Base-by-base conservation (phyloP, 1,140 invertebrate genomes). In the Hesperophylax magnus region DNA sequence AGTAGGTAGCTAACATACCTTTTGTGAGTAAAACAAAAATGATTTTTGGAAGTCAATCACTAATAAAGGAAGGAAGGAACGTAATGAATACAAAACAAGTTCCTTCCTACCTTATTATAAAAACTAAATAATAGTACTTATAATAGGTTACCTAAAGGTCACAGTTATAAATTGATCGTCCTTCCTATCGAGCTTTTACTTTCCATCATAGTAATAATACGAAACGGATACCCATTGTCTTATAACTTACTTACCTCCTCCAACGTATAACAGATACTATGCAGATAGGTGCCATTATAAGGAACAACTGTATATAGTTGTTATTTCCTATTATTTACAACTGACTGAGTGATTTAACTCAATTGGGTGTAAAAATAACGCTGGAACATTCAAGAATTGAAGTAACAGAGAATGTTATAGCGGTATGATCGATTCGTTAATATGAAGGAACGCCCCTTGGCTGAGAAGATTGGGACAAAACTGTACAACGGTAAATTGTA, bases 311-410 rank as follows among this genome's bases (percentile, higher is more conserved):
- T 47, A 47, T 1, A 47, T 14, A 47, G 39, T 14, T 47, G 39
- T 47, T 47, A 47, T 47, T 47, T 27, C 2, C 2, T 47, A 47
- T 1, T 18, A 58, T 20, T 24, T 20, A 24, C 18, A 5, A 61
- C 18, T 9, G 56, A 17, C 15, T 61, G 58, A 61, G 58, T 61
- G 58, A 61, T 61, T 61, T 61, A 61, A 61, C 58, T 61, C 58
- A 61, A 61, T 61, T 20, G 58, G 58, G 58, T 61, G 58, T 61
- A 61, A 61, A 61, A 61, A 61, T 61, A 24, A 20, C 58, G 1
- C 1, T 61, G 58, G 24, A 61, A 61, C 15, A 61, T 61, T 8
- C 18, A 8, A 14, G 8, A 61, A 11, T 47, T 14, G 39, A 6
- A 47, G 39, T 47, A 14, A 47, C 11, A 47, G 20, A 22, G 58